Evolutionary conservation across 2,888 invertebrate species (phyloP), one percentile per base, ranked within the genome.

Genomic region (Odiellus spinosus): DNA sequence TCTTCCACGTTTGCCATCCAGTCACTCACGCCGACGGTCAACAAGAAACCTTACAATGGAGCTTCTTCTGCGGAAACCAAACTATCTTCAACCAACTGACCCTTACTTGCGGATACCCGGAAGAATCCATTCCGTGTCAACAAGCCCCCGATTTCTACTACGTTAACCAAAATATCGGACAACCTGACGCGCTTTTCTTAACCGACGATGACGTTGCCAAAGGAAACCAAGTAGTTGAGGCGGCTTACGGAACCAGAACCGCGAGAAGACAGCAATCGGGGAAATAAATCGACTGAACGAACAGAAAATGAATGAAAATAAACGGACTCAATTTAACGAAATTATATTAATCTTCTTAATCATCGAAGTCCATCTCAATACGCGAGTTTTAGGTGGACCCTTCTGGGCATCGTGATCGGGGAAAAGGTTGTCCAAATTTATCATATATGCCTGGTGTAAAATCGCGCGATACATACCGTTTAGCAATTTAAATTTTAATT

Each of bases 31-130:
- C 53, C 26, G 51, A 53, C 33, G 54, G 53, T 8, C 42, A 42
- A 38, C 47, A 47, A 33, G 49, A 49, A 15, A 51, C 51, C 33
- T 42, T 45, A 11, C 54, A 54, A 21, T 54, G 48, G 40, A 50
- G 49, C 38, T 54, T 54, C 53, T 53, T 53, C 53, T 54, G 54
- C 41, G 54, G 54, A 17, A 54, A 54, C 45, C 54, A 54, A 40
- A 54, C 54, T 21, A 50, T 53, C 42, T 54, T 54, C 51, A 51
- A 54, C 45, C 54, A 54, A 34, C 49, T 53, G 10, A 54, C 53
- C 3, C 49, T 54, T 5, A 54, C 54, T 11, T 54, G 54, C 41
- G 51, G 51, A 8, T 51, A 46, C 45, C 53, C 53, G 0, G 53
- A 54, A 39, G 53, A 53, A 12, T 51, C 53, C 5, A 51, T 54